Conservation (phyloP, 2,888 invertebrate genomes). For the Hypomecis punctinalis region DNA sequence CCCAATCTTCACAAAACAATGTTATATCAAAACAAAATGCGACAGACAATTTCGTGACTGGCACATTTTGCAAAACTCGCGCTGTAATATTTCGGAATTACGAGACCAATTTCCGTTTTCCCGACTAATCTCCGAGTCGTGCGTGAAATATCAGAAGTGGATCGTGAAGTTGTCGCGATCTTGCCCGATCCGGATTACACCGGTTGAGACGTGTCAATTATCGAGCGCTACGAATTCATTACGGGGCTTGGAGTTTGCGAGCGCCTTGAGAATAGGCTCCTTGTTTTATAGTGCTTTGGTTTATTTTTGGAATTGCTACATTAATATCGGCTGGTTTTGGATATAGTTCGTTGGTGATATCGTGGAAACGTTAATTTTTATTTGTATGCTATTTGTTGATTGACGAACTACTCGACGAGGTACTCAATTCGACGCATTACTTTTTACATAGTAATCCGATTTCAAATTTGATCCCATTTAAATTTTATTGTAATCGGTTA, state of each 20-base stretch:
- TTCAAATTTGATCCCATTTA: too few relatives aligned
- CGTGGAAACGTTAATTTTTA: too few relatives aligned
- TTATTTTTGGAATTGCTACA: background rate
- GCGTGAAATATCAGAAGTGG: slow-evolving; percentile 70
- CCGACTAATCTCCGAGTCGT: slow-evolving; percentile 55
- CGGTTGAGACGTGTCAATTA: slow-evolving; percentile 69
- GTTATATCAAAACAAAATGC: slow-evolving; percentile 22
- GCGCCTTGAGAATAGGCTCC: slow-evolving; percentile 39
- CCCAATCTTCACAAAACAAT: slow-evolving; percentile 27
- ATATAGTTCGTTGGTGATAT: too few relatives aligned
- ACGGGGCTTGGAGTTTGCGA: slow-evolving; percentile 37
- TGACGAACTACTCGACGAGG: too few relatives aligned
- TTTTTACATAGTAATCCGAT: too few relatives aligned
- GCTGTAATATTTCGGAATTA: slow-evolving; percentile 31
- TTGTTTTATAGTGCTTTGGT: slow-evolving; percentile 14
- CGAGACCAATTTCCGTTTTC: slow-evolving; percentile 48
- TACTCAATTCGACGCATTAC: too few relatives aligned
- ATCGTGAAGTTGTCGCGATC: slow-evolving; percentile 60
- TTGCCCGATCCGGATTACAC: slow-evolving; percentile 60
- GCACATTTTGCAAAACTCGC: slow-evolving; percentile 8
- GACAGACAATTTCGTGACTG: slow-evolving; percentile 26
- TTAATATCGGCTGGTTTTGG: too few relatives aligned
- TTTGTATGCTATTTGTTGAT: too few relatives aligned
- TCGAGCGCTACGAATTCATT: slow-evolving; percentile 65
- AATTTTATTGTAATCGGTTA: too few relatives aligned